These are phyloP conservation scores for Solea solea DNA, from an alignment of 2,113 vertebrate species.

Conservation along the genomic window DNA sequence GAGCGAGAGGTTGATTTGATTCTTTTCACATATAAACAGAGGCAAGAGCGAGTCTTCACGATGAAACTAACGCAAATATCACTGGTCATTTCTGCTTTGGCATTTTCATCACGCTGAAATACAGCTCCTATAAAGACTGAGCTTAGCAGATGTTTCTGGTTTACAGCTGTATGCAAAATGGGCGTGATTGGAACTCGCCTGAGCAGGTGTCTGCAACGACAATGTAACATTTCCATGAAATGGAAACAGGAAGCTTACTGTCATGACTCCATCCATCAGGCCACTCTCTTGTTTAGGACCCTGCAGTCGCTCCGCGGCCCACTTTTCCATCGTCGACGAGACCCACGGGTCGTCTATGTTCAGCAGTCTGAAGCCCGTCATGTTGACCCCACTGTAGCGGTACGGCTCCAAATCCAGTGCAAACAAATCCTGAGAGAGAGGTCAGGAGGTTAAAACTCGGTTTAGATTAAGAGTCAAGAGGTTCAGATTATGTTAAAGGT, in stretches of 20 bases:
- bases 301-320: constrained; percentile 93
- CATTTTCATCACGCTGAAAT: constrained; percentile 16
- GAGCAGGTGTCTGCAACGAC: constrained; percentile 5
- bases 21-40: background rate
- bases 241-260: constrained; percentile 76
- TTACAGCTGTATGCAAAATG: background rate
- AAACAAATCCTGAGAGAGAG: constrained; percentile 88
- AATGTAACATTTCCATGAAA: background rate
- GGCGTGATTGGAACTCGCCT: background rate
- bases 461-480: too few relatives aligned
- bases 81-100: background rate
- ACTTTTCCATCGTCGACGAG: constrained; percentile 90
- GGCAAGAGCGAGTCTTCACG: too few relatives aligned
- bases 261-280: constrained; percentile 92
- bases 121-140: constrained; percentile 4
- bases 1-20: background rate
- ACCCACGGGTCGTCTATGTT: constrained; percentile 90
- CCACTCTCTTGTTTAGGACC: constrained; percentile 90
- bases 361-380: constrained; percentile 95
- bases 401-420: constrained; percentile 97
- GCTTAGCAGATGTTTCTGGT: constrained; percentile 20
- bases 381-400: constrained; percentile 96
- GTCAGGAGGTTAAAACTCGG: too few relatives aligned
- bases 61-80: background rate
- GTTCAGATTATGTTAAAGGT: too few relatives aligned